phyloP scores from a whole-genome alignment of 2,888 invertebrate species.

The Dinocampus coccinellae region DNA sequence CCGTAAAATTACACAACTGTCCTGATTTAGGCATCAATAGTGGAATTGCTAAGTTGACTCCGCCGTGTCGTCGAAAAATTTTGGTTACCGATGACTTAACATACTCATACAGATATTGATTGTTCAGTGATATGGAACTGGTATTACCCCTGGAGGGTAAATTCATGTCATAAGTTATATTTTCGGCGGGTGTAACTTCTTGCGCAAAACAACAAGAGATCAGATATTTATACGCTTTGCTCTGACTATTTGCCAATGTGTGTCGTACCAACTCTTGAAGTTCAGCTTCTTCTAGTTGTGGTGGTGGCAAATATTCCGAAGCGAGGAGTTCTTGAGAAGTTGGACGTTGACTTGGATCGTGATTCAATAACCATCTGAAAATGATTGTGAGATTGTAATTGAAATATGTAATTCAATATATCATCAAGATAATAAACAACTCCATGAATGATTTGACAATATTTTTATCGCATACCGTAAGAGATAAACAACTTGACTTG shows the following conservation, averaged over 20 bases:
- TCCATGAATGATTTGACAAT: background rate
- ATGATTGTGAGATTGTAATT: no score
- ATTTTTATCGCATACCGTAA: conserved; percentile 71
- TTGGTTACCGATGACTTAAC: conserved; percentile 70
- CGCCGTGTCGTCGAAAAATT: conserved; percentile 85
- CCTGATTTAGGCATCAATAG: conserved; percentile 82
- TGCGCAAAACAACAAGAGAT: conserved; percentile 75
- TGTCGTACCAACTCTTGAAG: conserved; percentile 86
- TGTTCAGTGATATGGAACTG: conserved; percentile 50
- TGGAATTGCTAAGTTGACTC: conserved; percentile 83
- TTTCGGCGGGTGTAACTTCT: conserved; percentile 76
- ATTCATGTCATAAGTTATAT: conserved; percentile 86
- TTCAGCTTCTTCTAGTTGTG: conserved; percentile 87
- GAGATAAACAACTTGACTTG: conserved; percentile 73
- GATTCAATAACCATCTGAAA: conserved; percentile 82
- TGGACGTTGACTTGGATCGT: conserved; percentile 87
- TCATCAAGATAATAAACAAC: background rate
- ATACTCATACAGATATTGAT: conserved; percentile 55
- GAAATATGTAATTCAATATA: conserved; percentile 29
- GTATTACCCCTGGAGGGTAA: conserved; percentile 60
- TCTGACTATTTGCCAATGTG: conserved; percentile 84
- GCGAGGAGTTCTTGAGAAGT: conserved; percentile 87
- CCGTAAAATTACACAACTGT: conserved; percentile 72
- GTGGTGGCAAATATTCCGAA: conserved; percentile 87
- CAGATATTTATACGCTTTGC: conserved; percentile 82